These are phyloP conservation scores for Eristalis pertinax DNA, from an alignment of 2,888 invertebrate genomes.

Conservation along the genomic window DNA sequence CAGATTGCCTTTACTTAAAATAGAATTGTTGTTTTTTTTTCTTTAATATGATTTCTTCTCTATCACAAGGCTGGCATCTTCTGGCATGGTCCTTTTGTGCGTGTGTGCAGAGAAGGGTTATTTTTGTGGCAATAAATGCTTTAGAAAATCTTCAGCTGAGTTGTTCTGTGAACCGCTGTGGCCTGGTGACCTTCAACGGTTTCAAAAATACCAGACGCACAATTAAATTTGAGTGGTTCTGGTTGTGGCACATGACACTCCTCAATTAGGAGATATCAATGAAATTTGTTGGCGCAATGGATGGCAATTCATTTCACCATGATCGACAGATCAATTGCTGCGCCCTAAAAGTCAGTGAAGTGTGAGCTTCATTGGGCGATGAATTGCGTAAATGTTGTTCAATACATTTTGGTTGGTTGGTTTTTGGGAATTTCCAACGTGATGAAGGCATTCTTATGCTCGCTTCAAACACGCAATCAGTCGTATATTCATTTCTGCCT, in stretches of 20 bases:
- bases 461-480: too few relatives aligned
- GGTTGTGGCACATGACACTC: neutral
- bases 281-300: neutral
- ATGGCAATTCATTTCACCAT: neutral
- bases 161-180: too few relatives aligned
- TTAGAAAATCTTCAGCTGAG: neutral
- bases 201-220: slow-evolving; percentile 22
- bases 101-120: neutral
- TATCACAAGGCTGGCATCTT: neutral
- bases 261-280: neutral
- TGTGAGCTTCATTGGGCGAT: neutral
- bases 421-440: too few relatives aligned
- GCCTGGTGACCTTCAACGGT: slow-evolving; percentile 31
- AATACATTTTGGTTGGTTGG: neutral
- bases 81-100: neutral
- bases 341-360: neutral
- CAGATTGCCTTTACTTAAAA: neutral
- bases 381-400: neutral
- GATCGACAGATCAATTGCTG: neutral
- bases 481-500: too few relatives aligned
- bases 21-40: neutral
- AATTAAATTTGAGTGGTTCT: neutral
- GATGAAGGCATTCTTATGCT: too few relatives aligned
- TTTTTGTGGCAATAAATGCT: neutral
- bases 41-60: neutral